These are phyloP conservation scores for Chondrosia reniformis DNA, from an alignment of 37 sponge, comb jelly and placozoan species.

Conservation along the genomic window DNA sequence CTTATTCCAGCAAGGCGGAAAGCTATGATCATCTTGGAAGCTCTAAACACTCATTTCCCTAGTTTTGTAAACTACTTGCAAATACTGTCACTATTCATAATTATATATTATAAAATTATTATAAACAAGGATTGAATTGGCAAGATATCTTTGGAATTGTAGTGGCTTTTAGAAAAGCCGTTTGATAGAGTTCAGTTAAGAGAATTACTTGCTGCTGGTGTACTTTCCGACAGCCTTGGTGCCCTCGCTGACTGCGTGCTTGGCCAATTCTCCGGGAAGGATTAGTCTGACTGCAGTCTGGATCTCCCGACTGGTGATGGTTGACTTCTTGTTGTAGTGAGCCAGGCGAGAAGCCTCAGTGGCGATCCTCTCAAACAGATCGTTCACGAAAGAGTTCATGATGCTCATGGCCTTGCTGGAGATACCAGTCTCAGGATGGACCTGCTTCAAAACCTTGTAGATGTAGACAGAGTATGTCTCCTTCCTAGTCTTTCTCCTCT, in stretches of 20 bases:
- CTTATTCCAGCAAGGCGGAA: no score
- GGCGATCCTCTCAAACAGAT: constrained; percentile 91
- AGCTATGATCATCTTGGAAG: no score
- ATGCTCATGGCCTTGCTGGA: constrained; percentile 95
- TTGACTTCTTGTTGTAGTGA: constrained; percentile 96
- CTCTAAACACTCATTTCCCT: no score
- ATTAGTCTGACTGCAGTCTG: constrained; percentile 95
- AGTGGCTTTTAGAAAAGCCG: constrained; percentile 27
- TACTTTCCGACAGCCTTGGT: constrained; percentile 98
- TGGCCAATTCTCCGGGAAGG: constrained; percentile 91
- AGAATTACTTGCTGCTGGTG: constrained; percentile 92
- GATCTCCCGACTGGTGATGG: constrained; percentile 93
- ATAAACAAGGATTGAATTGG: background rate
- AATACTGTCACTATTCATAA: no score
- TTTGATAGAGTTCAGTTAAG: background rate
- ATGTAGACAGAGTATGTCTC: constrained; percentile 95
- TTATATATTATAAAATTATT: no score
- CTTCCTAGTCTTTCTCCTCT: constrained; percentile 73
- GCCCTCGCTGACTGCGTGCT: constrained; percentile 92
- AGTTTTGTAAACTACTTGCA: no score
- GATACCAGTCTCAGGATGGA: constrained; percentile 96
- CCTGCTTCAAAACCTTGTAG: constrained; percentile 98
- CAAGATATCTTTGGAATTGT: background rate
- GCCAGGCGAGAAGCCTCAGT: constrained; percentile 90
- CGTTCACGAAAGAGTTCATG: constrained; percentile 97